These are phyloP conservation scores for Lucilia cuprina DNA, from an alignment of 1,140 invertebrate species.

Conservation along the genomic window DNA sequence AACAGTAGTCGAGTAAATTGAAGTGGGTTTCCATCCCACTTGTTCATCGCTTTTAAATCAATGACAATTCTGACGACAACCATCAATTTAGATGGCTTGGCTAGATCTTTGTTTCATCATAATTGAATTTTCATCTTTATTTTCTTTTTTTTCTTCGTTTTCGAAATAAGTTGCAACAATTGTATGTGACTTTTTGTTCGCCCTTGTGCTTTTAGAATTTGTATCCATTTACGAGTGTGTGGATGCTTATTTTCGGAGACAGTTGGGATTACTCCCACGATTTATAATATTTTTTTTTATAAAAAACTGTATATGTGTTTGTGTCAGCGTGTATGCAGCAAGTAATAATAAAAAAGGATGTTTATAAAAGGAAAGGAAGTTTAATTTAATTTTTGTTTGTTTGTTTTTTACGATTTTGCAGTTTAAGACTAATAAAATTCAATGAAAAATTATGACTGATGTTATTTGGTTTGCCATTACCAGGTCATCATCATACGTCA, in stretches of 20 bases:
- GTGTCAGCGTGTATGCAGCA: neutral
- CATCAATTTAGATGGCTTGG: neutral
- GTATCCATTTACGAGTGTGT: neutral
- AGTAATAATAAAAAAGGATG: neutral
- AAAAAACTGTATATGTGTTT: neutral
- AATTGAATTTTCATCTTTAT: constrained; percentile 6
- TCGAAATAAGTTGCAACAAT: neutral
- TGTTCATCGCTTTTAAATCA: constrained; percentile 1
- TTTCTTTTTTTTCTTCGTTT: neutral
- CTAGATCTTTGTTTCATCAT: neutral
- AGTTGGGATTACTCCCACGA: neutral
- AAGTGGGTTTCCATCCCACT: neutral
- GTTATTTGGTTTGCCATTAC: neutral
- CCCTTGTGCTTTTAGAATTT: no score
- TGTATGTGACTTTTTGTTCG: neutral
- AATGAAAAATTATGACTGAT: neutral
- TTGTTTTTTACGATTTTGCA: neutral
- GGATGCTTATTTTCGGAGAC: neutral
- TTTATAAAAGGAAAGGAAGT: neutral
- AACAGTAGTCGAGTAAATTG: neutral
- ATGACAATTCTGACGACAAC: neutral
- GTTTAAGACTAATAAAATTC: neutral
- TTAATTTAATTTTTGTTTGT: neutral
- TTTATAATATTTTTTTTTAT: neutral
- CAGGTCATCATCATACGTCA: neutral